Evolutionary conservation across 1,140 invertebrate genomes (phyloP).

Genomic region (Cherax destructor): DNA sequence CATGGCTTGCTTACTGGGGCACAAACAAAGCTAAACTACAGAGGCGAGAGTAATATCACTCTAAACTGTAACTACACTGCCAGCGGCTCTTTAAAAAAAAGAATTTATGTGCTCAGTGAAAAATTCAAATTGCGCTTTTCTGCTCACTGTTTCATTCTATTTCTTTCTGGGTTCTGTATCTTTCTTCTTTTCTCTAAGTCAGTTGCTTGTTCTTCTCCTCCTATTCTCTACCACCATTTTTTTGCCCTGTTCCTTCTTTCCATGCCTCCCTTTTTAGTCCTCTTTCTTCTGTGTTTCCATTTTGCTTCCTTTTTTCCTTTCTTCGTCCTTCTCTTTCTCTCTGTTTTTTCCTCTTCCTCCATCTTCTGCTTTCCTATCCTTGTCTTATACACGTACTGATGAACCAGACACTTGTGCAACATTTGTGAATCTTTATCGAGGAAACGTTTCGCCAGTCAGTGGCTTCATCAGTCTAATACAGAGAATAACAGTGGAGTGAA

Average conservation of each 20-base stretch:
- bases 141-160: neutral
- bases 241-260: neutral
- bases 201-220: neutral
- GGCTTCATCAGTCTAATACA: too few species aligned
- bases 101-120: neutral
- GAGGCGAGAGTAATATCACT: neutral
- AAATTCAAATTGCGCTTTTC: neutral
- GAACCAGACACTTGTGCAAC: too few species aligned
- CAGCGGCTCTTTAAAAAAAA: neutral
- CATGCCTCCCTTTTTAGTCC: neutral
- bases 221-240: neutral
- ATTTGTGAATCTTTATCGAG: too few species aligned
- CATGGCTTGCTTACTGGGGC: neutral
- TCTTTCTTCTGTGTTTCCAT: neutral
- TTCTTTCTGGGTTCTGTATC: too few species aligned
- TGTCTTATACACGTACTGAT: too few species aligned
- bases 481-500: too few species aligned
- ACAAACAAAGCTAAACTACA: neutral
- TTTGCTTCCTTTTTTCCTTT: neutral
- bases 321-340: neutral
- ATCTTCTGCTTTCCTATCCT: neutral
- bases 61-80: neutral
- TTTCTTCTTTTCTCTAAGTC: too few species aligned
- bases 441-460: too few species aligned
- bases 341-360: neutral